phyloP scores from a whole-genome alignment of 2,113 vertebrate species.

The Lophochroa leadbeateri region DNA sequence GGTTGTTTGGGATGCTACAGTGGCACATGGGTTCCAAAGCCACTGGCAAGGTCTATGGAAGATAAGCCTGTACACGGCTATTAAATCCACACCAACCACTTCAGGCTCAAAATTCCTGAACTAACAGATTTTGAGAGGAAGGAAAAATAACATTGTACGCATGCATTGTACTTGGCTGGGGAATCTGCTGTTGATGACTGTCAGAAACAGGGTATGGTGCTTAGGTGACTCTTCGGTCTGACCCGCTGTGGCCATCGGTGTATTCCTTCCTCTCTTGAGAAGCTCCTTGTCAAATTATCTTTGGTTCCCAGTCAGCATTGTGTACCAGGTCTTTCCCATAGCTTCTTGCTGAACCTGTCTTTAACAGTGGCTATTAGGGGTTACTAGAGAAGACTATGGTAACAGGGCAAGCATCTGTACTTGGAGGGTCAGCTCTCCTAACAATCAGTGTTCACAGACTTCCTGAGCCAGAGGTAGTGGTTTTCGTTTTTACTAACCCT shows the following conservation, averaged over 20 bases:
- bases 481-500: background rate
- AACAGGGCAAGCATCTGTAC: background rate
- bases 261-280: background rate
- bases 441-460: background rate
- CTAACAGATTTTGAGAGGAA: background rate
- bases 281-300: background rate
- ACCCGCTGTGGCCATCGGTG: background rate
- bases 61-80: background rate
- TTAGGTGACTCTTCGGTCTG: background rate
- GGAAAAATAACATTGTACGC: background rate
- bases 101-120: background rate
- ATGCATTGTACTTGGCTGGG: background rate
- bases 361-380: background rate
- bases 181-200: background rate
- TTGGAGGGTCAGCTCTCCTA: background rate
- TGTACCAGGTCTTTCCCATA: background rate
- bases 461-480: background rate
- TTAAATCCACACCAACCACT: background rate
- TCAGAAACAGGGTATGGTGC: background rate
- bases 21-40: background rate
- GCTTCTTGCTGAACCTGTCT: background rate
- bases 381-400: background rate
- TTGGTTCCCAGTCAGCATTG: background rate
- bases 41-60: background rate
- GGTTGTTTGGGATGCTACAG: background rate